phyloP scores from a whole-genome alignment of 2,888 invertebrate species.

The Fragum fragum region DNA sequence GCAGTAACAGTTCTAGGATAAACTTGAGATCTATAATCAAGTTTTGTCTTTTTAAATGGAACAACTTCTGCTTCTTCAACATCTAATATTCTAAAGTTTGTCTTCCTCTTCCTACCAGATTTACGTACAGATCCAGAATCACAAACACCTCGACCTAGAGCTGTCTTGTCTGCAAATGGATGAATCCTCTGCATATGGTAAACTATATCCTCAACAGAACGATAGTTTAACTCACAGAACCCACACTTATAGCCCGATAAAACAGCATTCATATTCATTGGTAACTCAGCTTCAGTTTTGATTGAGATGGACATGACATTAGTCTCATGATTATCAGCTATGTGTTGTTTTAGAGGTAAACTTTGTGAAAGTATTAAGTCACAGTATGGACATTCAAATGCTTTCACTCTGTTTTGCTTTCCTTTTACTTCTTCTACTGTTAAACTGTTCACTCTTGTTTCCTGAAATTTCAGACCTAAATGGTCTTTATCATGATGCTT shows the following conservation, averaged over 20 bases:
- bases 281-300: conserved; percentile 16
- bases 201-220: conserved; percentile 40
- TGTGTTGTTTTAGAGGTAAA: conserved; percentile 37
- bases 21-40: conserved; percentile 15
- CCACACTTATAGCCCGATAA: conserved; percentile 42
- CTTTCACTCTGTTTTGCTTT: conserved; percentile 29
- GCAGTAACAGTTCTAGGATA: neutral
- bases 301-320: conserved; percentile 24
- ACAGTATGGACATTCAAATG: conserved; percentile 61
- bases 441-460: conserved; percentile 16
- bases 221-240: conserved; percentile 45
- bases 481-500: conserved; percentile 40
- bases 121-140: conserved; percentile 29
- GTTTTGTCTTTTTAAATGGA: neutral
- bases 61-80: neutral
- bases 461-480: neutral
- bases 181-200: conserved; percentile 50
- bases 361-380: conserved; percentile 51
- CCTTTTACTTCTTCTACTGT: conserved; percentile 13
- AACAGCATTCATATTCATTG: neutral
- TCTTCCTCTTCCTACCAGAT: conserved; percentile 50
- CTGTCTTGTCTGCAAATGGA: conserved; percentile 28
- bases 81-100: conserved; percentile 14
- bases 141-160: neutral
- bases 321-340: conserved; percentile 35